Percentiles rank a stretch among this genome's conserved stretches.
phyloP scores from a whole-genome alignment of 2,888 invertebrate species.

The Dolichopus griseipennis region DNA sequence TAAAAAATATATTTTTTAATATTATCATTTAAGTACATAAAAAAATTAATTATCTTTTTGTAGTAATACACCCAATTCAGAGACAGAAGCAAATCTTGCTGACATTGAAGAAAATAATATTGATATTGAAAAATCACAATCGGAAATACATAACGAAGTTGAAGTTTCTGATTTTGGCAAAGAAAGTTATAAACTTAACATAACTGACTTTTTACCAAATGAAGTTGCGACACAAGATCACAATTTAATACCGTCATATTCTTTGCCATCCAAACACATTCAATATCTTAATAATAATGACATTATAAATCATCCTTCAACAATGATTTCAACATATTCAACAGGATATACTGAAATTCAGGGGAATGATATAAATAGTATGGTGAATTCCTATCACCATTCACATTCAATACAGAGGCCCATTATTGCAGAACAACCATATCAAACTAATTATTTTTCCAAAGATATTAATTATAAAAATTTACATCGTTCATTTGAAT shows the following conservation, averaged over 20 bases:
- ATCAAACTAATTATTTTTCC: not conserved
- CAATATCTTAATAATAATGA: not conserved
- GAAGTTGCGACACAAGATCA: not conserved
- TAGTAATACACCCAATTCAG: not conserved
- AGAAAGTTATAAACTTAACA: slow-evolving; percentile 42
- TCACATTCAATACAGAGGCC: not conserved
- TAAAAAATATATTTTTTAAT: not conserved
- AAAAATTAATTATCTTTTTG: not conserved
- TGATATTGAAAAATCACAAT: not conserved
- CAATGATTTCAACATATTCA: not conserved
- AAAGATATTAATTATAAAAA: not conserved
- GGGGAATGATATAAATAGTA: not conserved
- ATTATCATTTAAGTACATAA: not conserved
- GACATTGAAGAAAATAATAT: not conserved
- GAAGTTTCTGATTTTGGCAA: slow-evolving; percentile 50
- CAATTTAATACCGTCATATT: not conserved
- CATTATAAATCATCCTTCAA: not conserved
- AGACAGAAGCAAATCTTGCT: not conserved
- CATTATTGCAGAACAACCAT: not conserved
- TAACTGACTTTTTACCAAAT: not conserved
- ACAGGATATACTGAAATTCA: not conserved
- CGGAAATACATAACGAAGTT: slow-evolving; percentile 42
- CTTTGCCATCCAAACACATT: not conserved
- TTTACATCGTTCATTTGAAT: not conserved
- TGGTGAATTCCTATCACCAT: not conserved